Conservation (phyloP, 2,797 vertebrate genomes). For the Tragelaphus oryx region DNA sequence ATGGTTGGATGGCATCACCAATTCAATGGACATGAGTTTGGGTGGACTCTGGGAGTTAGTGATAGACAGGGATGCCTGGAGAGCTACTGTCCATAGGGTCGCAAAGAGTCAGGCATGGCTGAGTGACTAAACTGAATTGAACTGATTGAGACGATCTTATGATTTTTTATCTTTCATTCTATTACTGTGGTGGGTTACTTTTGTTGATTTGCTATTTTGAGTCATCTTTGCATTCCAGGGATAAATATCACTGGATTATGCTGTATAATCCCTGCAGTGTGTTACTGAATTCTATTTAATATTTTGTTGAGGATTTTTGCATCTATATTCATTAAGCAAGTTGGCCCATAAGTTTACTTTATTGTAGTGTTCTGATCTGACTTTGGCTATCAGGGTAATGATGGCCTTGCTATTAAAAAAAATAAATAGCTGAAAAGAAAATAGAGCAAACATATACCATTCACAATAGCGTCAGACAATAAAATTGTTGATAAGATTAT, state of each 20-base stretch:
- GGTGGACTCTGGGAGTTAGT: too few relatives aligned
- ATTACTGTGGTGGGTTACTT: not conserved
- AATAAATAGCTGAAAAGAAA: not conserved
- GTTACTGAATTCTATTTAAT: too few relatives aligned
- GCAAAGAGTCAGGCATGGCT: fast-evolving
- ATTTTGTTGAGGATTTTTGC: too few relatives aligned
- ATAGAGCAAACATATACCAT: not conserved
- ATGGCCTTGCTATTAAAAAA: not conserved
- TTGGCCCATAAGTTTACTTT: not conserved
- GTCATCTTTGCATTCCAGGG: not conserved
- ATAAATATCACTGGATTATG: too few relatives aligned
- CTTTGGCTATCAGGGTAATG: not conserved
- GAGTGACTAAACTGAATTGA: too few relatives aligned
- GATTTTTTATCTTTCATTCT: not conserved
- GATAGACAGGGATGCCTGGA: too few relatives aligned
- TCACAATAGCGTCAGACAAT: too few relatives aligned
- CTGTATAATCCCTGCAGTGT: too few relatives aligned
- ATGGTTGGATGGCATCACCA: too few relatives aligned
- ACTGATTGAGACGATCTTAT: not conserved
- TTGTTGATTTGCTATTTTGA: not conserved
- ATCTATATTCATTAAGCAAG: too few relatives aligned
- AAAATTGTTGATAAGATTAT: too few relatives aligned
- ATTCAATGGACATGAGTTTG: too few relatives aligned
- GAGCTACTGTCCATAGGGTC: fast-evolving
- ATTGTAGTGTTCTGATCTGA: not conserved